A percentile compares a stretch with the other conserved stretches of the same genome.
phyloP scores from a whole-genome alignment of 2,113 vertebrate species.

The Scophthalmus maximus region DNA sequence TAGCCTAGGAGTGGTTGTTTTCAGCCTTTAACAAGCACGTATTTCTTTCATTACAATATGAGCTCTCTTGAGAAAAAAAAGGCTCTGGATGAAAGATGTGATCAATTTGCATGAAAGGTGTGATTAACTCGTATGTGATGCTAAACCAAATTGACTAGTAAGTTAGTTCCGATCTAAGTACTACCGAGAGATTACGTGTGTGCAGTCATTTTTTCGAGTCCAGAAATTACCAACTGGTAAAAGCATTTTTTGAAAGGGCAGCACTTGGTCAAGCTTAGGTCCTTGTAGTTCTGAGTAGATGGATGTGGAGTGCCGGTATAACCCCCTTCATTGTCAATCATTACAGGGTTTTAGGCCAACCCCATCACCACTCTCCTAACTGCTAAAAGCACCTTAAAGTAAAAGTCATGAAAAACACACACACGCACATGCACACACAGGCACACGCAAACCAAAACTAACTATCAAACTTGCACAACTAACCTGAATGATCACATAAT shows the following conservation, averaged over 20 bases:
- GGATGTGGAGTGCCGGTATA: slow-evolving; percentile 78
- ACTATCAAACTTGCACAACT: slow-evolving; percentile 18
- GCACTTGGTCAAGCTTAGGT: slow-evolving; percentile 60
- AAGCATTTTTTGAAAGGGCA: slow-evolving; percentile 73
- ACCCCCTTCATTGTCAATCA: slow-evolving; percentile 70
- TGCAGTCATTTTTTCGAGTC: slow-evolving; percentile 57
- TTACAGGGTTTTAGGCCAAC: slow-evolving; percentile 80
- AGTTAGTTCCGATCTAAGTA: slow-evolving; percentile 1
- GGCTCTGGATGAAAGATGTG: too few species aligned
- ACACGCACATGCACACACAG: too few species aligned
- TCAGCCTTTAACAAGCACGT: slow-evolving; percentile 23
- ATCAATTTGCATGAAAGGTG: too few species aligned
- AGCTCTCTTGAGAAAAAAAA: not conserved
- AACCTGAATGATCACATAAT: not conserved
- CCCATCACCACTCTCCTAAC: slow-evolving; percentile 72
- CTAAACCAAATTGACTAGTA: slow-evolving; percentile 15
- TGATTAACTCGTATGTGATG: too few species aligned
- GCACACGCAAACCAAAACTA: not conserved
- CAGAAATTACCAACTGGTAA: slow-evolving; percentile 52
- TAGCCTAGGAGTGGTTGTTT: slow-evolving; percentile 1
- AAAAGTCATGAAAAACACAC: slow-evolving; percentile 10
- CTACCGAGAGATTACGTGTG: slow-evolving; percentile 14
- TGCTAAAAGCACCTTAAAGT: slow-evolving; percentile 66
- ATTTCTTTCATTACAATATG: slow-evolving; percentile 9
- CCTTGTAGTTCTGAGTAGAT: slow-evolving; percentile 75